Evolutionary conservation across 2,113 vertebrate species (phyloP), one percentile per base, ranked within the genome.

Genomic region (Indri indri): DNA sequence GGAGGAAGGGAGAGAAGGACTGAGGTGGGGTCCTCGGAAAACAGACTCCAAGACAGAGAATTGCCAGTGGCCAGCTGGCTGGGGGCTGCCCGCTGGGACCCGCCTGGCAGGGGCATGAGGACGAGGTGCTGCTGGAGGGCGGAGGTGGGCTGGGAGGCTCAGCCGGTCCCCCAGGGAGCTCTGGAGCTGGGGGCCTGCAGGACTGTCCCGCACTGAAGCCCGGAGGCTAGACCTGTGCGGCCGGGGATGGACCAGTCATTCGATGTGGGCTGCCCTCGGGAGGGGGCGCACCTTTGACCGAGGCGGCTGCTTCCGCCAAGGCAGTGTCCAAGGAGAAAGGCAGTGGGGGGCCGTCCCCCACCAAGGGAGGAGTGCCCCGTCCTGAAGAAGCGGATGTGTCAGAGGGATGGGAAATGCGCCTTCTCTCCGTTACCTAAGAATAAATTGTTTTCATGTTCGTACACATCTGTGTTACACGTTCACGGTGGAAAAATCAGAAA

Each of bases 341-440:
- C 54, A 82, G 18, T 6, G 7, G 61, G 47, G 30, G 65, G 42
- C 57, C 42, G 1, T 47, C 32, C 9, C 45, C 65, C 34, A 13
- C 65, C 3, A 16, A 11, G 20, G 23, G 61, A 7, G 71, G 32
- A 17, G 16, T 2, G 47, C 14, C 34, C 37, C 8, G 23, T 54
- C 47, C 65, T 25, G 37, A 50, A 32, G 20, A 86, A 25, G 3
- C 40, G 40, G 40, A 42, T 0, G n/a, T 25, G 0, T 17, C 80
- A 0, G 57, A 42, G 42, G 20, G 4, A 16, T 1, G 1, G 0
- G 66, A n/a, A 52, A 1, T 16, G 10, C 32, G 16, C 0, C 0
- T 12, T 12, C 59, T 63, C 52, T 18, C 42, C 4, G 2, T 5
- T 34, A 2, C 32, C n/a, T 3, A 3, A 74, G 74, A 20, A 3